A percentile compares a stretch with the other conserved stretches of the same genome.
These are phyloP conservation scores for Grammomys surdaster DNA, from an alignment of 2,113 vertebrate genomes.

Conservation along the genomic window DNA sequence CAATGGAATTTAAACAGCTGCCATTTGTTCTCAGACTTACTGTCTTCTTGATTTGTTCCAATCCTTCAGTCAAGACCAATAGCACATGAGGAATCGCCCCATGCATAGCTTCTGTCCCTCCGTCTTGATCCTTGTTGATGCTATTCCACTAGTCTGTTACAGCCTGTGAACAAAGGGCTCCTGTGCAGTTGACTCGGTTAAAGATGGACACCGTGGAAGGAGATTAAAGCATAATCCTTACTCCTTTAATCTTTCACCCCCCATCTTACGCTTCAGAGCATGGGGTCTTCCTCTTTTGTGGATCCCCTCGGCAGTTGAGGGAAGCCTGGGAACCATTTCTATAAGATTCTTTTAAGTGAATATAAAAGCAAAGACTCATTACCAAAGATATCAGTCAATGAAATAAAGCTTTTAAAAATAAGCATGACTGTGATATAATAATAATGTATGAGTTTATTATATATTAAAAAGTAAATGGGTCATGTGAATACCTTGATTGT, in stretches of 20 bases:
- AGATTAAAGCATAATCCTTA: background rate
- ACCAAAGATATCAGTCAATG: background rate
- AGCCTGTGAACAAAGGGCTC: rapidly evolving
- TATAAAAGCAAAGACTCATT: background rate
- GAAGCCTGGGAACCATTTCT: background rate
- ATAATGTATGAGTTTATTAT: background rate
- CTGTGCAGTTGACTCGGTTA: background rate
- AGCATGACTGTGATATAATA: background rate
- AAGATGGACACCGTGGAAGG: background rate
- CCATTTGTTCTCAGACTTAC: background rate
- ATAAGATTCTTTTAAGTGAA: background rate
- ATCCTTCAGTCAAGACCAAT: background rate
- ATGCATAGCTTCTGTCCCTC: background rate
- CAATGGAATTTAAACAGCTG: background rate
- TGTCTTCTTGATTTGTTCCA: background rate
- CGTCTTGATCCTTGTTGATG: background rate
- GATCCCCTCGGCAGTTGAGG: background rate
- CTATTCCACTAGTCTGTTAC: rapidly evolving
- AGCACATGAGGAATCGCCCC: background rate
- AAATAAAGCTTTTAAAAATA: background rate
- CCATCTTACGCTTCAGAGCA: background rate
- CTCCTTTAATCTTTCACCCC: background rate
- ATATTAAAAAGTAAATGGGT: background rate
- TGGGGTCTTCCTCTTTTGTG: background rate
- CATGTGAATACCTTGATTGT: background rate